phyloP scores from a whole-genome alignment of 1,140 invertebrate genomes.

The Coelopa frigida region DNA sequence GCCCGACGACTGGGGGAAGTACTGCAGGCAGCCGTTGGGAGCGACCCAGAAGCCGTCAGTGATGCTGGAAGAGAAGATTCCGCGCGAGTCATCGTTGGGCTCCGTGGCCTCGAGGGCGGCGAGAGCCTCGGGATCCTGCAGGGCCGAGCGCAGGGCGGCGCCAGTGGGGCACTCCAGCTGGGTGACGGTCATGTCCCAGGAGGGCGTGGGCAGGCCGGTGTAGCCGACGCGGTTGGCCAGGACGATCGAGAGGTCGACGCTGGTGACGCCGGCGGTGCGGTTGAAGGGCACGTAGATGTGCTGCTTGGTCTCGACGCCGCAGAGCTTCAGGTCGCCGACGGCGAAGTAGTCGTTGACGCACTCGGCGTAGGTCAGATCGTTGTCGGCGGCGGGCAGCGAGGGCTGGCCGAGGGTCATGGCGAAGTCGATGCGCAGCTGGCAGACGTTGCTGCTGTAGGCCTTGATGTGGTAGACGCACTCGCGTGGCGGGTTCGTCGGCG shows the following conservation, averaged over 20 bases:
- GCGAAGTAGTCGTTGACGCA: slow-evolving; percentile 29
- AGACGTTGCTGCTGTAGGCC: slow-evolving; percentile 30
- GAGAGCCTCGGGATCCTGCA: background rate
- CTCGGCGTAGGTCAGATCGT: slow-evolving; percentile 20
- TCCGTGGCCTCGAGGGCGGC: background rate
- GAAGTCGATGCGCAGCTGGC: slow-evolving; percentile 36
- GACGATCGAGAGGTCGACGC: slow-evolving; percentile 18
- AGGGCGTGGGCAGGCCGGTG: slow-evolving; percentile 11
- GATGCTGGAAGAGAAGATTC: no score
- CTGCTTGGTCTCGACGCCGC: slow-evolving; percentile 29
- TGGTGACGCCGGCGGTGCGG: slow-evolving; percentile 20
- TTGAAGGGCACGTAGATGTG: slow-evolving; percentile 41
- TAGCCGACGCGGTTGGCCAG: slow-evolving; percentile 25
- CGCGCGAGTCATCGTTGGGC: slow-evolving; percentile 1
- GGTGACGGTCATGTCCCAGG: slow-evolving; percentile 25
- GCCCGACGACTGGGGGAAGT: slow-evolving; percentile 29
- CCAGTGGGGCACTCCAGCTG: slow-evolving; percentile 30
- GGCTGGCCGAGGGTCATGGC: slow-evolving; percentile 27
- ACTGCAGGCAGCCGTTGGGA: slow-evolving; percentile 35
- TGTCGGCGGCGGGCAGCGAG: background rate
- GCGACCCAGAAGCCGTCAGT: slow-evolving; percentile 31
- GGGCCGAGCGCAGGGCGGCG: slow-evolving; percentile 7
- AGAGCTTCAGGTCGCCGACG: slow-evolving; percentile 24
- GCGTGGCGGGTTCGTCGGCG: slow-evolving; percentile 25
- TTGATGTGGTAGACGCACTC: slow-evolving; percentile 28